These are phyloP conservation scores for Nicator chloris DNA, from an alignment of 2,113 vertebrate genomes.

Conservation along the genomic window DNA sequence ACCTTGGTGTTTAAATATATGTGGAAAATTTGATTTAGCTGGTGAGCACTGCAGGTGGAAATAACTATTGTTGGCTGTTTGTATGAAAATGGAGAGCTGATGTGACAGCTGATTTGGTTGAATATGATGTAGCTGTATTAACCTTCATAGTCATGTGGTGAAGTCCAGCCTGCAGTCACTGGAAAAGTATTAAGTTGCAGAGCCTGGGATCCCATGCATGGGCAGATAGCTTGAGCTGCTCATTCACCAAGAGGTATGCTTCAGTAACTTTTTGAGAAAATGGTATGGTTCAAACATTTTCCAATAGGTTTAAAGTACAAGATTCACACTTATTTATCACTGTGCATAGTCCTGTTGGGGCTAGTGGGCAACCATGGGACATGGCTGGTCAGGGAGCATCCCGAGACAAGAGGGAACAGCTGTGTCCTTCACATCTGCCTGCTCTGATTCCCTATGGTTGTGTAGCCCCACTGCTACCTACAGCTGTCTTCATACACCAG, in stretches of 20 bases:
- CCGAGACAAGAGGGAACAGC: neutral
- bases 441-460: accelerated
- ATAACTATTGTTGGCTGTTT: conserved; percentile 3
- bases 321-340: neutral
- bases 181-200: neutral
- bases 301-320: neutral
- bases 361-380: neutral
- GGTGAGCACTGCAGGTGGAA: conserved; percentile 1
- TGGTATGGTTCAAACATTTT: neutral
- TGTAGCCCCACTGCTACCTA: neutral
- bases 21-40: neutral
- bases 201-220: neutral
- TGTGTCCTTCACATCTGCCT: neutral
- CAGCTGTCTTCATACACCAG: neutral
- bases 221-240: neutral
- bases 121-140: neutral
- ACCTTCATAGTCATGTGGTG: neutral
- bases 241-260: neutral
- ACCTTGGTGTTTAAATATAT: neutral
- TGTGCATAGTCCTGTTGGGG: neutral
- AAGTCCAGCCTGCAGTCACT: neutral
- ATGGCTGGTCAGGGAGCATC: neutral
- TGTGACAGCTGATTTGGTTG: conserved; percentile 12
- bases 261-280: neutral
- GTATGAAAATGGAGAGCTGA: neutral